Base-by-base conservation (phyloP, 2,113 vertebrate genomes). In the Neogobius melanostomus region DNA sequence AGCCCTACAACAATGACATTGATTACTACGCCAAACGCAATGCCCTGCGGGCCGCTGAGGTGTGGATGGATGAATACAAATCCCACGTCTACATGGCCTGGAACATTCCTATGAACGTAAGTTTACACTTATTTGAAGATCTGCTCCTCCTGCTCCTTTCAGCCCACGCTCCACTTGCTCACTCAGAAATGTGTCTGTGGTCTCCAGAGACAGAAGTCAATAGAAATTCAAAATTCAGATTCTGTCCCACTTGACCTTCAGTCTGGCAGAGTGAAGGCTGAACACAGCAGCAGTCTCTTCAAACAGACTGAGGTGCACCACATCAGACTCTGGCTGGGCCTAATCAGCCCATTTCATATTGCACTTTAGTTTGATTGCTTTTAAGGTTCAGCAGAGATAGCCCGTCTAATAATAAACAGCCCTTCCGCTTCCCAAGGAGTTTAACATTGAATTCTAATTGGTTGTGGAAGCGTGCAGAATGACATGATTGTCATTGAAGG, bases 1-100 rank as follows among this genome's bases (percentile, higher is more conserved):
- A 99, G 69, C 98, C 98, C 56, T 99, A 99, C 92, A 98, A 98
- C 93, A 97, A 96, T 0, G 98, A 99, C 91, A 99, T 99, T 0
- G 97, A 99, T 72, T 99, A 99, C 92, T 99, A 98, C 1, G 97
- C 97, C 62, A 98, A 98, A 82, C 93, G 98, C 72, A 99, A 99
- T 0, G 97, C 98, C 5, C 89, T 99, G 84, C 89, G 98, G 4
- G 97, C 97, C 0, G 98, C 98, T 0, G 98, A 99, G 85, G 98
- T 99, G 68, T 99, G 98, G 98, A 99, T 99, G 98, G 98, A 99
- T 1, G 92, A 98, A 88, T 99, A 96, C 92, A 98, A 98, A 81
- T 98, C 97, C 0, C 98, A 99, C 0, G 98, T 99, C 50, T 99
- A 99, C 92, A 99, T 99, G 97, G 98, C 98, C 11, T 99, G 98